phyloP scores from a whole-genome alignment of 1,140 invertebrate species.

The Procambarus clarkii region DNA sequence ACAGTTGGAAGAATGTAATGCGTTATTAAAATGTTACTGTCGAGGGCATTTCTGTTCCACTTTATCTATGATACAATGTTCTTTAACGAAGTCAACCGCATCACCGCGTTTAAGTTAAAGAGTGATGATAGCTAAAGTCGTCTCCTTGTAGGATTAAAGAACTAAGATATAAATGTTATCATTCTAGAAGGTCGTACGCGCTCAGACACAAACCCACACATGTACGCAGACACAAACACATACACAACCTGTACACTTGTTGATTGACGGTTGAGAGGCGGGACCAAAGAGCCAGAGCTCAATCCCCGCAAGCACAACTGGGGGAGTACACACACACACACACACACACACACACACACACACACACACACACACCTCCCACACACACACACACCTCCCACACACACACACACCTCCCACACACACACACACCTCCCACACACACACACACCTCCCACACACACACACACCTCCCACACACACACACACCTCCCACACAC shows the following conservation, averaged over 20 bases:
- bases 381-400: background rate
- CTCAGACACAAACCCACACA: slow-evolving; percentile 17
- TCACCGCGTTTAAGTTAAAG: too few relatives aligned
- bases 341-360: background rate
- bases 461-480: background rate
- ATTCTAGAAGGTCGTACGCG: background rate
- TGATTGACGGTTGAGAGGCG: background rate
- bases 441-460: background rate
- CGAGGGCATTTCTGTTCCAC: too few relatives aligned
- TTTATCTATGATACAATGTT: too few relatives aligned
- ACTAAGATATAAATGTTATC: too few relatives aligned
- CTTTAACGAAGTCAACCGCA: too few relatives aligned
- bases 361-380: background rate
- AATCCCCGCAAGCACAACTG: background rate
- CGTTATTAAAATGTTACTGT: too few relatives aligned
- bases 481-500: background rate
- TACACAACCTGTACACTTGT: background rate
- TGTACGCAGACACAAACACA: too few relatives aligned
- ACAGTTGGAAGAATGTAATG: too few relatives aligned
- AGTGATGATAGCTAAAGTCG: too few relatives aligned
- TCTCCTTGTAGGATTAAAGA: background rate
- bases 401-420: background rate
- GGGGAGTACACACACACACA: background rate
- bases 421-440: background rate
- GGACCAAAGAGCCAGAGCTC: too few relatives aligned